These are phyloP conservation scores for Cheirogaleus major DNA, from an alignment of 2,797 vertebrate genomes.

Conservation along the genomic window DNA sequence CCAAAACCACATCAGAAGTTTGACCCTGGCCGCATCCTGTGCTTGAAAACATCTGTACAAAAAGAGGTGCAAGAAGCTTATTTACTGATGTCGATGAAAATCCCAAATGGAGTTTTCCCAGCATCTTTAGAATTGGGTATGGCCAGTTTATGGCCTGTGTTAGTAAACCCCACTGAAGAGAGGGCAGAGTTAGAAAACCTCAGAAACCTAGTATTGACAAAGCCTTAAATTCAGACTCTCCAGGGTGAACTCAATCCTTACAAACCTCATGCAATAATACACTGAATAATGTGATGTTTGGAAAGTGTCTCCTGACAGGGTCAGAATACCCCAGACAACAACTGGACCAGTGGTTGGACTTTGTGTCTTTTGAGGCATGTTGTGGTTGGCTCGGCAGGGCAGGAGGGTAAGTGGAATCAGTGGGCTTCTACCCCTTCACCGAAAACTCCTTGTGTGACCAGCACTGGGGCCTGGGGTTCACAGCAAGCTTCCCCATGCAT, in stretches of 20 bases:
- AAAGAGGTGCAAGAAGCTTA: background rate
- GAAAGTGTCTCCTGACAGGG: background rate
- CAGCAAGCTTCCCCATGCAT: background rate
- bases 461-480: background rate
- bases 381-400: background rate
- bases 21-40: background rate
- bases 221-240: constrained; percentile 42
- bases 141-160: background rate
- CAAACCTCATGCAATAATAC: background rate
- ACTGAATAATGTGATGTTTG: constrained; percentile 20
- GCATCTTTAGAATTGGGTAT: background rate
- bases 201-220: constrained; percentile 26
- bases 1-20: background rate
- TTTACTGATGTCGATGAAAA: background rate
- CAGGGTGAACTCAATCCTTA: constrained; percentile 14
- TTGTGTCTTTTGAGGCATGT: background rate
- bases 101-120: background rate
- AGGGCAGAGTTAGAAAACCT: constrained; percentile 35
- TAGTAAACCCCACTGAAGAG: background rate
- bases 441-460: background rate
- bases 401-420: background rate
- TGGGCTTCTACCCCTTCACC: background rate
- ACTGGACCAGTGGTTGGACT: background rate
- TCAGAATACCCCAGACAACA: background rate
- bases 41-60: background rate